Evolutionary conservation across 2,113 vertebrate genomes (phyloP), one percentile per base, ranked within the genome.

Genomic region (Pterocles orientalis): DNA sequence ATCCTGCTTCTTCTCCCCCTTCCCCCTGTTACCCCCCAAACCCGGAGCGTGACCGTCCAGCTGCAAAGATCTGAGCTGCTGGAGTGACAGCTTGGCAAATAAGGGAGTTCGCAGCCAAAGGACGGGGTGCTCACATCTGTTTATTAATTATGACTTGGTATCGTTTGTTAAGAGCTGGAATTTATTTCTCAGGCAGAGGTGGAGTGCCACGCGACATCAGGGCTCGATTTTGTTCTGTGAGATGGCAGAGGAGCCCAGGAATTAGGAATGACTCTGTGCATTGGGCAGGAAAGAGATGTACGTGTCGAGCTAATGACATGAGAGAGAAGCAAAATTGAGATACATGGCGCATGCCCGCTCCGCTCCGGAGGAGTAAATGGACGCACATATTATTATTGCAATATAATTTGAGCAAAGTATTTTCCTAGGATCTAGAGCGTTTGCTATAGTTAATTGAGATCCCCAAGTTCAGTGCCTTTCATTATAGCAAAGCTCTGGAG

Each of bases 391-490:
- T 58, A 79, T 95, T 78, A 93, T 88, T 93, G 94, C 95, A 73
- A 84, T 64, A 90, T 92, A 84, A 97, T 93, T 84, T 56, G 89
- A 95, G 91, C 80, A 62, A 81, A 90, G 95, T n/a, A 8, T 96
- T 95, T 95, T 94, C 72, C 93, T 25, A 48, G 88, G 92, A 95
- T 92, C 88, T 43, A 56, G 92, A 96, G 95, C 91, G 6, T 95
- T 97, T 96, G 82, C 89, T 66, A 1, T 9, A 72, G 87, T 90
- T 96, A 96, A 97, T 96, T 96, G 95, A 96, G 95, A 95, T 90
- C 82, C 95, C 2, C 2, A 56, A 94, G 92, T 94, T 96, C 94
- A 92, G 91, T 34, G 92, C 77, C 92, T 97, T 95, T 73, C 95
- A 90, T 94, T 95, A 95, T 14, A 48, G 95, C 95, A 18, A 60